Evolutionary conservation across 2,113 vertebrate species (phyloP).

Genomic region (Myiagra hebetior): DNA sequence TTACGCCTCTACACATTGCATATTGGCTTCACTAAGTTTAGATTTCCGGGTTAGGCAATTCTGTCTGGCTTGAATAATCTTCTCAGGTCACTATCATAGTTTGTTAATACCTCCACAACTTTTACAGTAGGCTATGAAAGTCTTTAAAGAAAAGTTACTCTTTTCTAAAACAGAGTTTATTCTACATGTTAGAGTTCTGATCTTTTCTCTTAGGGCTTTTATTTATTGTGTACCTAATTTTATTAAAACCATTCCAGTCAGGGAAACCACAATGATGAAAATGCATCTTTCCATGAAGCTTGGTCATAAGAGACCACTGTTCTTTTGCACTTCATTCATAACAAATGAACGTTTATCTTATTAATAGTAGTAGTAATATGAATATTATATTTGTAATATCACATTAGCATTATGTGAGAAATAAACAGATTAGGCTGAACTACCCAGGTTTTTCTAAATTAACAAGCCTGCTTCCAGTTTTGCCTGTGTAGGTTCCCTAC

Average conservation of each 20-base stretch:
- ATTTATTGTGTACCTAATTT: not conserved
- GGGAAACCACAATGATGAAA: not conserved
- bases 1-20: not conserved
- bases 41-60: not conserved
- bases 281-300: not conserved
- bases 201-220: not conserved
- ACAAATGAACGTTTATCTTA: not conserved
- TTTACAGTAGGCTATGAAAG: not conserved
- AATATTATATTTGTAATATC: not conserved
- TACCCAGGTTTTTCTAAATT: not conserved
- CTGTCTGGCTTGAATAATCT: not conserved
- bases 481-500: not conserved
- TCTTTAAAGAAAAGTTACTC: not conserved
- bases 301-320: not conserved
- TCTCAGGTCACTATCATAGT: not conserved
- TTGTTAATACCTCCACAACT: not conserved
- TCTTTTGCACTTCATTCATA: not conserved
- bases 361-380: not conserved
- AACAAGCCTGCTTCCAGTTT: not conserved
- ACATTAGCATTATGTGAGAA: not conserved
- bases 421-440: not conserved
- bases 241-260: not conserved
- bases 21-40: not conserved
- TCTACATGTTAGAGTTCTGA: not conserved
- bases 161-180: not conserved